These are phyloP conservation scores for Trinectes maculatus DNA, from an alignment of 2,113 vertebrate genomes.

Conservation along the genomic window DNA sequence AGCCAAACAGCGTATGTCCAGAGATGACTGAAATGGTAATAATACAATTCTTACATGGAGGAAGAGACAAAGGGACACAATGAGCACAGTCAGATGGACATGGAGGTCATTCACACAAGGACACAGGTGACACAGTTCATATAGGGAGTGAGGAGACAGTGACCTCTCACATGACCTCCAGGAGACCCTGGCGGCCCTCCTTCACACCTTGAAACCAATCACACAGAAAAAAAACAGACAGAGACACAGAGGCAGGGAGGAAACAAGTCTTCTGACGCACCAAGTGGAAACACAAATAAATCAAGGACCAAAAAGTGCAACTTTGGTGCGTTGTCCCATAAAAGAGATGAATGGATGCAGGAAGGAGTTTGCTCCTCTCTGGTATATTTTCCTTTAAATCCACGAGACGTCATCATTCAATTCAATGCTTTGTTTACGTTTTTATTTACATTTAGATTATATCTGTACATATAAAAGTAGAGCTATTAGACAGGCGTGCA, in stretches of 20 bases:
- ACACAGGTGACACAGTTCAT: neutral
- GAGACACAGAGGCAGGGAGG: neutral
- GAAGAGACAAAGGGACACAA: neutral
- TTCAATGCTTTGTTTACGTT: neutral
- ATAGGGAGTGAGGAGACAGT: neutral
- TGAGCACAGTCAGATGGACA: neutral
- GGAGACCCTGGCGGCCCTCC: too few species aligned
- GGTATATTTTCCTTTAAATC: neutral
- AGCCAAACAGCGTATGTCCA: neutral
- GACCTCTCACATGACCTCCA: neutral
- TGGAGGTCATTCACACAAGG: neutral
- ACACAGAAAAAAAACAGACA: too few species aligned
- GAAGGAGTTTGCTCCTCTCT: neutral
- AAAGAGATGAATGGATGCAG: neutral
- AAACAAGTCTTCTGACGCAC: too few species aligned
- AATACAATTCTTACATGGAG: neutral
- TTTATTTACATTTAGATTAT: too few species aligned
- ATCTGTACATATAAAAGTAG: neutral
- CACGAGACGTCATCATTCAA: neutral
- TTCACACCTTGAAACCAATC: too few species aligned
- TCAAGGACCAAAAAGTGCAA: neutral
- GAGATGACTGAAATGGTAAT: neutral
- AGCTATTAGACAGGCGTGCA: conserved; percentile 32
- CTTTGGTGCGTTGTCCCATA: neutral
- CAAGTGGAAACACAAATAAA: too few species aligned